Percentiles rank a stretch among this genome's conserved stretches.
These are phyloP conservation scores for Lota lota DNA, from an alignment of 2,113 vertebrate species.

Conservation along the genomic window DNA sequence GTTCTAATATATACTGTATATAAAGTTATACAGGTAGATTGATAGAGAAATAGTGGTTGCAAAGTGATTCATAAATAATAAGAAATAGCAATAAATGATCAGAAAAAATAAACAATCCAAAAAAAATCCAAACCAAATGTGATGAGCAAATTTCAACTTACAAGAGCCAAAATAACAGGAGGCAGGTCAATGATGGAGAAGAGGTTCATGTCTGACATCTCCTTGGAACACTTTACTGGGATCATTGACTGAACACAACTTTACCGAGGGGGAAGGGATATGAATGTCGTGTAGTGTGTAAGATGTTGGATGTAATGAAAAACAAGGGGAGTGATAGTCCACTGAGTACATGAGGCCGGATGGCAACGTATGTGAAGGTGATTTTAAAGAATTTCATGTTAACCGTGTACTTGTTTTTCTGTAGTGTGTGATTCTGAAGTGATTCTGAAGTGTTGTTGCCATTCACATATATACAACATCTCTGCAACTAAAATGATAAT, in stretches of 20 bases:
- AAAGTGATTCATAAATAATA: background rate
- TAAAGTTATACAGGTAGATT: background rate
- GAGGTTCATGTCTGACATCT: conserved; percentile 69
- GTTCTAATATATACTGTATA: no score
- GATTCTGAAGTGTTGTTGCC: background rate
- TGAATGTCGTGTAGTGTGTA: background rate
- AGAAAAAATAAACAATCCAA: background rate
- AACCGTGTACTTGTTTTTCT: background rate
- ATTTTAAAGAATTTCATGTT: conserved; percentile 1
- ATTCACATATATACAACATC: background rate
- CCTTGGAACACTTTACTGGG: conserved; percentile 65
- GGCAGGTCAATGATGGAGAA: conserved; percentile 54
- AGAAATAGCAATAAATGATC: background rate
- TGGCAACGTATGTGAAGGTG: background rate
- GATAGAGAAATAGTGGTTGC: background rate
- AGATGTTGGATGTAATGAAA: conserved; percentile 4
- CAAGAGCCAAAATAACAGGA: conserved; percentile 63
- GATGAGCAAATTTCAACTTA: conserved; percentile 62
- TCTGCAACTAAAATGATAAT: conserved; percentile 36
- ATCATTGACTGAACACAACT: conserved; percentile 60
- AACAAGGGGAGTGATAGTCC: conserved; percentile 35
- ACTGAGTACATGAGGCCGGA: conserved; percentile 33
- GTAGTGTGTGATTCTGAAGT: background rate
- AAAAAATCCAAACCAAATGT: background rate
- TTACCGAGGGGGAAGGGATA: conserved; percentile 42